Percentiles rank a stretch among this genome's conserved stretches.
These are phyloP conservation scores for Laupala kohalensis DNA, from an alignment of 1,140 invertebrate genomes.

Conservation along the genomic window DNA sequence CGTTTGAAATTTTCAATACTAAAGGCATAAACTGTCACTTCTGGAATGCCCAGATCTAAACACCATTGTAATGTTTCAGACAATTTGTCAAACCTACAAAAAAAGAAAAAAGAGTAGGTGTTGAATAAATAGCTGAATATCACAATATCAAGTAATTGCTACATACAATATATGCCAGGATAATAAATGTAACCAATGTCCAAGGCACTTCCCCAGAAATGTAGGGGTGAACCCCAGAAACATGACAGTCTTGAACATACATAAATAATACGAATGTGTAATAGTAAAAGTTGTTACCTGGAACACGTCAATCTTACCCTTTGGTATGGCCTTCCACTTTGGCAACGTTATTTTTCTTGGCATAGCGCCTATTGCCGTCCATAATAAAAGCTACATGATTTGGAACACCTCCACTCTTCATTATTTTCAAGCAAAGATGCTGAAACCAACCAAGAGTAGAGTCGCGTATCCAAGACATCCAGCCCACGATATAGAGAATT, in stretches of 20 bases:
- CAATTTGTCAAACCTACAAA: slow-evolving; percentile 72
- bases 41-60: slow-evolving; percentile 49
- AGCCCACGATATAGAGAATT: neutral
- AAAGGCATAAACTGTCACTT: slow-evolving; percentile 98
- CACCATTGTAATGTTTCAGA: slow-evolving; percentile 88
- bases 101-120: neutral
- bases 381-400: slow-evolving; percentile 93
- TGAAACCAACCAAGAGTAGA: slow-evolving; percentile 62
- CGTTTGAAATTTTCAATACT: slow-evolving; percentile 99
- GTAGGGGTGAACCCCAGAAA: no score
- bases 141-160: slow-evolving; percentile 4
- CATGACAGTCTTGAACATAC: neutral
- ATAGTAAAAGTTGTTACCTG: no score
- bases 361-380: slow-evolving; percentile 97
- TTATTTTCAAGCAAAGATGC: slow-evolving; percentile 55
- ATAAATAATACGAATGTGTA: neutral
- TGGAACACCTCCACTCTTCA: slow-evolving; percentile 73
- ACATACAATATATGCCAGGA: slow-evolving; percentile 7
- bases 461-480: slow-evolving; percentile 70
- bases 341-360: slow-evolving; percentile 62
- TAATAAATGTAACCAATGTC: no score
- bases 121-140: slow-evolving; percentile 6
- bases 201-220: no score
- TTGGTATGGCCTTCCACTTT: slow-evolving; percentile 73
- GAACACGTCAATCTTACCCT: no score